phyloP scores from a whole-genome alignment of 2,888 invertebrate genomes.

The Theodoxus fluviatilis region DNA sequence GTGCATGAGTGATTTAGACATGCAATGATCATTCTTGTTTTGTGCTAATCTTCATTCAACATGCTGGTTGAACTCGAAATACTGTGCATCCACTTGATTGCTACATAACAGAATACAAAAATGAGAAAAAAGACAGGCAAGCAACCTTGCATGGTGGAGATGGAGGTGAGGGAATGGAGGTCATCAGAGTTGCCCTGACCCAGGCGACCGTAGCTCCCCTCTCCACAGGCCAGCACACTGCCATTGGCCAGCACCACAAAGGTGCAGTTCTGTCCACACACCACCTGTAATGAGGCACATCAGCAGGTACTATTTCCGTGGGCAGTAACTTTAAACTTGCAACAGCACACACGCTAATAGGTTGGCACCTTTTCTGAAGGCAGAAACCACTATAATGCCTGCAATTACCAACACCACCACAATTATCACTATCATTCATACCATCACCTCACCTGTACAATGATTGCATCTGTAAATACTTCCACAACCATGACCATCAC shows the following conservation, averaged over 20 bases:
- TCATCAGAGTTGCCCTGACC: constrained; percentile 75
- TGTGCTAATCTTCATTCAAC: too few species aligned
- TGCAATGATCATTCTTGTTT: too few species aligned
- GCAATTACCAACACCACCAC: too few species aligned
- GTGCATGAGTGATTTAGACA: too few species aligned
- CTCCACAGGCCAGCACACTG: constrained; percentile 73
- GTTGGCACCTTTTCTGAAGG: too few species aligned
- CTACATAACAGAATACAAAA: not conserved
- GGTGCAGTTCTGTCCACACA: constrained; percentile 75
- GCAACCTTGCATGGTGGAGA: constrained; percentile 71
- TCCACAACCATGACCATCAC: too few species aligned
- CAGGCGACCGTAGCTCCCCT: constrained; percentile 73
- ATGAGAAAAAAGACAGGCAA: not conserved
- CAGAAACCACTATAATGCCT: too few species aligned
- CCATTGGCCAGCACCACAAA: constrained; percentile 73
- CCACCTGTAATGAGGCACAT: constrained; percentile 65
- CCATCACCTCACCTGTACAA: too few species aligned
- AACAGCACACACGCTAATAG: too few species aligned
- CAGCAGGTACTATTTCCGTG: not conserved
- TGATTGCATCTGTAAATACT: too few species aligned
- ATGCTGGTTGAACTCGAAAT: too few species aligned
- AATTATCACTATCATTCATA: too few species aligned
- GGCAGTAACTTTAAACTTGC: not conserved
- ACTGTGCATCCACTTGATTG: not conserved
- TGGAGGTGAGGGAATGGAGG: constrained; percentile 70